Evolutionary conservation across 2,888 invertebrate species (phyloP).

Genomic region (Nycteola revayana): DNA sequence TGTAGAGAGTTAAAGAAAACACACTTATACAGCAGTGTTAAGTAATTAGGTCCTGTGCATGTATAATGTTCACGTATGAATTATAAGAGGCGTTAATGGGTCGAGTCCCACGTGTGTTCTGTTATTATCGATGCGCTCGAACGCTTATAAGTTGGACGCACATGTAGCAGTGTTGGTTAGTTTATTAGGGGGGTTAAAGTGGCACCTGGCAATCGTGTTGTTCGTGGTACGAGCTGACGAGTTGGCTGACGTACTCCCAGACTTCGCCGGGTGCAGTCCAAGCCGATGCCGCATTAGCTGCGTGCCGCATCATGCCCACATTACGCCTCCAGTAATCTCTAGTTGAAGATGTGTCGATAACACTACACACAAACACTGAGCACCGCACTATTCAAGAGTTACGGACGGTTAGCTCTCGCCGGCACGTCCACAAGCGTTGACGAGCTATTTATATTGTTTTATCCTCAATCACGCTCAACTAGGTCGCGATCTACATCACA

Average conservation of each 20-base stretch:
- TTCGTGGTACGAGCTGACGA: slow-evolving; percentile 83
- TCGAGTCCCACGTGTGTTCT: slow-evolving; percentile 56
- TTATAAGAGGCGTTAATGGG: slow-evolving; percentile 54
- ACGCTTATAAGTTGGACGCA: slow-evolving; percentile 3
- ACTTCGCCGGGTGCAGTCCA: slow-evolving; percentile 83
- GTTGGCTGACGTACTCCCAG: slow-evolving; percentile 86
- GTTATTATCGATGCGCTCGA: slow-evolving; percentile 44
- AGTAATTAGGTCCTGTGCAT: slow-evolving; percentile 57
- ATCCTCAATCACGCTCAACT: slow-evolving; percentile 79
- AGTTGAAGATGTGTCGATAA: slow-evolving; percentile 17
- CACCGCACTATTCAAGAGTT: slow-evolving; percentile 43
- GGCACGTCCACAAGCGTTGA: slow-evolving; percentile 65
- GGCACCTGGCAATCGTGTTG: slow-evolving; percentile 76
- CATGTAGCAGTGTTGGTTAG: slow-evolving; percentile 6
- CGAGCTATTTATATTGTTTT: slow-evolving; percentile 81
- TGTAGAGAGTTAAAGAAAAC: slow-evolving; percentile 1
- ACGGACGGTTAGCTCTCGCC: slow-evolving; percentile 38
- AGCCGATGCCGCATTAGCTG: slow-evolving; percentile 64
- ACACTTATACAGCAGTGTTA: slow-evolving; percentile 8
- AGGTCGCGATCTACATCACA: slow-evolving; percentile 76
- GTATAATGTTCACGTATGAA: slow-evolving; percentile 56
- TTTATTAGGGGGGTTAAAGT: slow-evolving; percentile 17
- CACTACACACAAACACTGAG: slow-evolving; percentile 37
- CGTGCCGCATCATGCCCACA: slow-evolving; percentile 79
- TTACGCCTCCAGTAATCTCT: slow-evolving; percentile 43